Conservation (phyloP, 2,797 vertebrate genomes). For the Chloroceryle amazona region DNA sequence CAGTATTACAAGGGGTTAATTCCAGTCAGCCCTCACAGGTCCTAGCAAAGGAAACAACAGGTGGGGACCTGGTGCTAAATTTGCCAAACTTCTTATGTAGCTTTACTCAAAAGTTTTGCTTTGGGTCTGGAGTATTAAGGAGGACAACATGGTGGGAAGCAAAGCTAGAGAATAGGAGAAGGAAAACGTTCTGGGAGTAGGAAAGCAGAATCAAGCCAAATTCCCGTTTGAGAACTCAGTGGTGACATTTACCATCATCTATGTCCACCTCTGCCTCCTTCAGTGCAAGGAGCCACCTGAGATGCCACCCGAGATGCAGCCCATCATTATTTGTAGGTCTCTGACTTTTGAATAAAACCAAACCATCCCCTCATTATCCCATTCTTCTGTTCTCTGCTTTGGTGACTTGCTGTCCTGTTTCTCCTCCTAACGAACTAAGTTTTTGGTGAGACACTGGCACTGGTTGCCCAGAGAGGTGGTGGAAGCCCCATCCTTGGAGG, state of each 20-base stretch:
- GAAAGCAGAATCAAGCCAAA: neutral
- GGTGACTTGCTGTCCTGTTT: neutral
- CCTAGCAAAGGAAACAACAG: neutral
- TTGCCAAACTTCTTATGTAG: neutral
- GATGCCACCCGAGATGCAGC: neutral
- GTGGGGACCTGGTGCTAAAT: neutral
- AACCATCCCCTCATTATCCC: neutral
- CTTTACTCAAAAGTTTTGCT: neutral
- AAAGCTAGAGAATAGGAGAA: neutral
- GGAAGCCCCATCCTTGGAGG: no score
- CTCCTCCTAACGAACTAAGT: neutral
- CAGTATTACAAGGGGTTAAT: neutral
- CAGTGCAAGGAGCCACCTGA: neutral
- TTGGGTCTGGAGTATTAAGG: neutral
- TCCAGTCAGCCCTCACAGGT: neutral
- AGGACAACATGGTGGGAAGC: rapidly evolving
- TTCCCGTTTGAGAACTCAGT: neutral
- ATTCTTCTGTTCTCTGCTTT: neutral
- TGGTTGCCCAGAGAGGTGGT: no score
- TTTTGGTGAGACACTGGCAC: neutral
- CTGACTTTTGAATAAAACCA: neutral
- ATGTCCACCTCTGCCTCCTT: neutral
- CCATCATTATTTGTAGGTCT: neutral
- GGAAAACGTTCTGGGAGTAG: neutral
- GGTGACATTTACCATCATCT: neutral